Conservation (phyloP, 1,140 invertebrate genomes). For the Scaptomyza pallida region DNA sequence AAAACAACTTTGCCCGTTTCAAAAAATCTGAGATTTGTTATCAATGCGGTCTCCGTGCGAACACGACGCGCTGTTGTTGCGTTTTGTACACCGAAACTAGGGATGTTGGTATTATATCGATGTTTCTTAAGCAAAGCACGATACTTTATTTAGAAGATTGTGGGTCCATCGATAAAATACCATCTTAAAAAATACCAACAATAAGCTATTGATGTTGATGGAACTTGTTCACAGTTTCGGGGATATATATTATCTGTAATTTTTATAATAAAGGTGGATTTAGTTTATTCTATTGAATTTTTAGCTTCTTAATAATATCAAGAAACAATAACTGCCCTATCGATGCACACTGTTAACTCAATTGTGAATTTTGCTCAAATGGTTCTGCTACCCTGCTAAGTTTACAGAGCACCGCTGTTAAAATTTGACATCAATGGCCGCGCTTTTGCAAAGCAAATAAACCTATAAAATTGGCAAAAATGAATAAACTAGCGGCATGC, state of each 20-base stretch:
- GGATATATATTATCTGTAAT: too few relatives aligned
- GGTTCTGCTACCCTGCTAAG: neutral
- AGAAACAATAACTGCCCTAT: neutral
- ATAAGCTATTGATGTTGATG: neutral
- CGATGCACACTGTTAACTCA: neutral
- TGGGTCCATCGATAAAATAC: constrained; percentile 15
- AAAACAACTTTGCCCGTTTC: constrained; percentile 24
- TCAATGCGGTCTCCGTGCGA: constrained; percentile 39
- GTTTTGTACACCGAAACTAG: constrained; percentile 38
- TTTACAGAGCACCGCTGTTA: neutral
- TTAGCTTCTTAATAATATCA: neutral
- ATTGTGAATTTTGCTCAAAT: neutral
- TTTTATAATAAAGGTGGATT: too few relatives aligned
- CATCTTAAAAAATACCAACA: neutral
- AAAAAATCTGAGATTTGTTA: constrained; percentile 30
- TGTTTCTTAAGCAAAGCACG: neutral
- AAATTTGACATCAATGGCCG: neutral
- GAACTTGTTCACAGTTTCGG: too few relatives aligned
- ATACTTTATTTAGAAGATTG: neutral
- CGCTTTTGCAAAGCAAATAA: neutral
- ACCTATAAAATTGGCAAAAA: too few relatives aligned
- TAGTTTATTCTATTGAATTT: neutral
- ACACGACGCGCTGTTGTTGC: constrained; percentile 46
- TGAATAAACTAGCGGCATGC: too few relatives aligned
- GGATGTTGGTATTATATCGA: constrained; percentile 8